A percentile compares a stretch with the other conserved stretches of the same genome.
Evolutionary conservation across 37 sponge, comb jelly and placozoan genomes (phyloP).

Genomic region (Aphrocallistes beatrix): DNA sequence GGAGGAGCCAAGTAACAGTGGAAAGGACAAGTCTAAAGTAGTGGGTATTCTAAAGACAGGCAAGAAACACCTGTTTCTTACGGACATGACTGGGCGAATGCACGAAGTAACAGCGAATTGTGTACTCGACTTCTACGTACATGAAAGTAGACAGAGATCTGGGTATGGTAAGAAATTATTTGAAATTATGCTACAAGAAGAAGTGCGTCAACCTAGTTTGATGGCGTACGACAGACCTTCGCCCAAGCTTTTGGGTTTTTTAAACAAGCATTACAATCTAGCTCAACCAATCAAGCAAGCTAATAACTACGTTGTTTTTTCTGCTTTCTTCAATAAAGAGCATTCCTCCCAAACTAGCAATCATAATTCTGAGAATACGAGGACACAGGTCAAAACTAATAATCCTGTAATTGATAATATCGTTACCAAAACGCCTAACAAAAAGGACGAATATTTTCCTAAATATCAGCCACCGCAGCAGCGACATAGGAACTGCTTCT

Average conservation of each 20-base stretch:
- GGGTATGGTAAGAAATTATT: conserved; percentile 78
- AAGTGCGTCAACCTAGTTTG: conserved; percentile 39
- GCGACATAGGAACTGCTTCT: not conserved
- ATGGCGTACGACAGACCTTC: conserved; percentile 91
- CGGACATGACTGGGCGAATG: conserved; percentile 30
- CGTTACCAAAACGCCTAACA: no score
- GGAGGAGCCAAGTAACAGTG: conserved; percentile 21
- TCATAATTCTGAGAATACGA: no score
- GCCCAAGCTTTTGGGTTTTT: conserved; percentile 61
- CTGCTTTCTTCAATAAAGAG: not conserved
- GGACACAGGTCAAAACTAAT: no score
- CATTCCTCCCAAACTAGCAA: no score
- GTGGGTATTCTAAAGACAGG: conserved; percentile 85
- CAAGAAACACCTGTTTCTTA: conserved; percentile 59
- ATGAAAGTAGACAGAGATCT: conserved; percentile 72
- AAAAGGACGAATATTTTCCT: not conserved
- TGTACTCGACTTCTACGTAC: conserved; percentile 91
- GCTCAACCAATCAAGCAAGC: not conserved
- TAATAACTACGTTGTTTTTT: not conserved
- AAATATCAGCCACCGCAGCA: not conserved
- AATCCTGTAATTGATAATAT: no score
- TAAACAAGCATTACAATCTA: conserved; percentile 67
- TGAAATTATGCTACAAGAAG: conserved; percentile 75
- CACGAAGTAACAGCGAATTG: conserved; percentile 72
- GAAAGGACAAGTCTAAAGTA: conserved; percentile 38